A percentile compares a stretch with the other conserved stretches of the same genome.
Evolutionary conservation across 2,888 invertebrate species (phyloP).

Genomic region (Epsilonema sp.): DNA sequence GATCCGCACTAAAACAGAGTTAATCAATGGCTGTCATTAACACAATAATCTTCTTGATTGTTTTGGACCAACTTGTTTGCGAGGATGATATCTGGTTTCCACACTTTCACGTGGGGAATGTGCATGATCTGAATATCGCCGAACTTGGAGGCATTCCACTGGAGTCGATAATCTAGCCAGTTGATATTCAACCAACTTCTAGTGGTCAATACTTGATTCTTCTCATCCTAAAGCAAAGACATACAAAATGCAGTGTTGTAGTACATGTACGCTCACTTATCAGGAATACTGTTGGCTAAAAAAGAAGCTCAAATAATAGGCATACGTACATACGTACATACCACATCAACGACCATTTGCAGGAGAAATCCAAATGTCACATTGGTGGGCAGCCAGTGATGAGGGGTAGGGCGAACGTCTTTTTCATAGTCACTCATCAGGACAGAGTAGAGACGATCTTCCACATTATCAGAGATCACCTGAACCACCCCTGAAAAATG

Average conservation of each 20-base stretch:
- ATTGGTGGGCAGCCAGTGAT: conserved; percentile 32
- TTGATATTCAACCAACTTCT: conserved; percentile 41
- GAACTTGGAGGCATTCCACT: conserved; percentile 63
- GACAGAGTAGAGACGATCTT: conserved; percentile 47
- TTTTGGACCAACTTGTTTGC: conserved; percentile 70
- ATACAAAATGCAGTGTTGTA: conserved; percentile 8
- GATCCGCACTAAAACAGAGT: conserved; percentile 58
- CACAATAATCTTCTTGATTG: not conserved
- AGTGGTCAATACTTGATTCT: conserved; percentile 39
- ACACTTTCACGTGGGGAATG: conserved; percentile 49
- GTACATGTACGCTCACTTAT: no score
- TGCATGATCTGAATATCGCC: conserved; percentile 61
- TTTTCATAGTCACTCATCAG: conserved; percentile 36
- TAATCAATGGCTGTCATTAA: not conserved
- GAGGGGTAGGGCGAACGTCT: conserved; percentile 33
- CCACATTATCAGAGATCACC: no score
- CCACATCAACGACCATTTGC: conserved; percentile 41
- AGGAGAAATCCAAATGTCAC: conserved; percentile 40
- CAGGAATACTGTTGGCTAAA: no score
- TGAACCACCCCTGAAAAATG: no score
- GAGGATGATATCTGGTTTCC: conserved; percentile 67
- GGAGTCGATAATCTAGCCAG: conserved; percentile 63
- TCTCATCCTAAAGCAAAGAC: conserved; percentile 34
- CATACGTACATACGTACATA: conserved; percentile 14
- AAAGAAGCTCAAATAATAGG: no score